These are phyloP conservation scores for Agelaius tricolor DNA, from an alignment of 2,113 vertebrate species.

Conservation along the genomic window DNA sequence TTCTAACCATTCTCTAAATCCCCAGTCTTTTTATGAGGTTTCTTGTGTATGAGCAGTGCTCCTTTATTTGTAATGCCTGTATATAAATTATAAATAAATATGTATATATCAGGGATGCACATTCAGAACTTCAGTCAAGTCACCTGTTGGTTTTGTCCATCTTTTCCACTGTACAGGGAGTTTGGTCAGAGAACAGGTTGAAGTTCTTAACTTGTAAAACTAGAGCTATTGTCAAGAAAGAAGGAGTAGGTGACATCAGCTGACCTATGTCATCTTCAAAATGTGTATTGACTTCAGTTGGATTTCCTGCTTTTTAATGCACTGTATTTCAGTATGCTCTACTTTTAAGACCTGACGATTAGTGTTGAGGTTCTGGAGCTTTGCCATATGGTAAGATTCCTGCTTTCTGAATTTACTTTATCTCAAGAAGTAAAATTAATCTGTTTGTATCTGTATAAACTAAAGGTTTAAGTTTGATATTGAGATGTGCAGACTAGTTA, in stretches of 20 bases:
- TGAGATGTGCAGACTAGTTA: background rate
- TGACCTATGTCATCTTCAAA: background rate
- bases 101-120: too few species aligned
- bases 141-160: background rate
- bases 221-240: background rate
- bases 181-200: background rate
- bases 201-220: background rate
- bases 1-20: background rate
- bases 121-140: background rate
- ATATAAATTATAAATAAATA: background rate
- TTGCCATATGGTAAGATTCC: background rate
- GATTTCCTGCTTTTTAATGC: background rate
- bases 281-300: accelerated
- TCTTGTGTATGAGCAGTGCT: background rate
- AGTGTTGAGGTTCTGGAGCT: background rate
- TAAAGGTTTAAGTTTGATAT: background rate
- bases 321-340: background rate
- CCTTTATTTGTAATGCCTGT: background rate
- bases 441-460: background rate
- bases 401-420: background rate
- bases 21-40: background rate
- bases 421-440: background rate
- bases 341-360: background rate
- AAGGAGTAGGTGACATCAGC: background rate
- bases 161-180: background rate